Evolutionary conservation across 1,140 invertebrate species (phyloP), one percentile per base, ranked within the genome.

Genomic region (Bombus difficillimus): DNA sequence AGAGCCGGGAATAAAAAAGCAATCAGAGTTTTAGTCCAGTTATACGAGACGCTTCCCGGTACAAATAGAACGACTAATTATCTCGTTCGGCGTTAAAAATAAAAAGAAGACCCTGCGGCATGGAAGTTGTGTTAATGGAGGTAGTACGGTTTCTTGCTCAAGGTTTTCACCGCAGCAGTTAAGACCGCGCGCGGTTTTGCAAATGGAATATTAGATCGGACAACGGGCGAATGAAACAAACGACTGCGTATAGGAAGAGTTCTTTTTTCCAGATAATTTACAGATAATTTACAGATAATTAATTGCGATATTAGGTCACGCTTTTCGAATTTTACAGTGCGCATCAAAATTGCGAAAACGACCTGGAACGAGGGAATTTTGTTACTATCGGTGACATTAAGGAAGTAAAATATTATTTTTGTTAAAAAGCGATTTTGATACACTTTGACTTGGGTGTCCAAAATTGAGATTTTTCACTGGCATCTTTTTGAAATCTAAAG

Each of bases 51-150:
- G 71, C 43, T 43, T 32, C 15, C 13, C 8, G 1, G 5, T 13
- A 43, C 41, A 47, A 47, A 73, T 47, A 73, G 41, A 8, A 22
- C 71, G 41, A 15, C 71, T 73, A 73, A 47, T 73, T 73, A 73
- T 47, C 71, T n/a, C n/a, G 41, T 32, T n/a, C 8, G 71, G 15
- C 13, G 41, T 43, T 43, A 32, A 73, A 73, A 73, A 73, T 43
- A 32, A 73, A 47, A 43, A 12, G n/a, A 73, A 47, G 71, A n/a
- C 41, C n/a, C n/a, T 18, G 13, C 10, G 41, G 15, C 39, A 43
- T n/a, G 41, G n/a, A 43, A n/a, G 8, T 43, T 22, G 64, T 1
- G 64, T 66, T 73, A 73, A 73, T 32, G 41, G n/a, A 47, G 18
- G 28, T 43, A 15, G 13, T 32, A 43, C 41, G 41, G 39, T 32